Evolutionary conservation across 2,888 invertebrate genomes (phyloP), one percentile per base, ranked within the genome.

Genomic region (Zhuqinia jingwanae): DNA sequence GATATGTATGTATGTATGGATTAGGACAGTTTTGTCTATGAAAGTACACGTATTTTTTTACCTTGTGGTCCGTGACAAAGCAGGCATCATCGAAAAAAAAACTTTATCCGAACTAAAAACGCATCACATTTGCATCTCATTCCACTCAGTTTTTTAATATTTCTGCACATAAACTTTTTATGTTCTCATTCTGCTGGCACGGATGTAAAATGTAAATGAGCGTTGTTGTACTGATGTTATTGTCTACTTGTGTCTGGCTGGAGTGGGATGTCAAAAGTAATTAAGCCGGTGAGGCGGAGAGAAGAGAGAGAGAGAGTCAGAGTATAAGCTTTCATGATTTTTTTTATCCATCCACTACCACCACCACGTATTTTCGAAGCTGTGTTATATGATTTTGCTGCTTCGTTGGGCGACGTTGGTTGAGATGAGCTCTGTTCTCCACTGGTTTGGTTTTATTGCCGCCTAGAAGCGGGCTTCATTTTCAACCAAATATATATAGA

Each of bases 251-350:
- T 65, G 65, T 17, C n/a, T 30, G 53, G 17, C 15, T 75, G 70
- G 42, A 47, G 70, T 53, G 75, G 75, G 75, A 75, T 53, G 75
- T 75, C 75, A 75, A 75, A 75, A 75, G 75, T 75, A 75, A 75
- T 75, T 75, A 75, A 75, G 75, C 75, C 75, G 75, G 75, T 53
- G 75, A 53, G 75, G 75, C 75, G 53, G 75, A 53, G 75, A 53
- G 53, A 30, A 75, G 63, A 27, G 47, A 47, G 47, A 58, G 58
- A n/a, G n/a, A n/a, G n/a, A 17, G 11, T 13, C 42, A 70, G 42
- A 70, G 45, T 70, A 70, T 70, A 70, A 36, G 36, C 36, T 36
- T 36, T 36, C 36, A 36, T 36, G 36, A 36, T 36, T 17, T 13
- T 13, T 53, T 53, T 53, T 8, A 36, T 36, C 3, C 36, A 36